Conservation (phyloP, 35 echinoderm and acorn worm species). For the Chiridota heheva region DNA sequence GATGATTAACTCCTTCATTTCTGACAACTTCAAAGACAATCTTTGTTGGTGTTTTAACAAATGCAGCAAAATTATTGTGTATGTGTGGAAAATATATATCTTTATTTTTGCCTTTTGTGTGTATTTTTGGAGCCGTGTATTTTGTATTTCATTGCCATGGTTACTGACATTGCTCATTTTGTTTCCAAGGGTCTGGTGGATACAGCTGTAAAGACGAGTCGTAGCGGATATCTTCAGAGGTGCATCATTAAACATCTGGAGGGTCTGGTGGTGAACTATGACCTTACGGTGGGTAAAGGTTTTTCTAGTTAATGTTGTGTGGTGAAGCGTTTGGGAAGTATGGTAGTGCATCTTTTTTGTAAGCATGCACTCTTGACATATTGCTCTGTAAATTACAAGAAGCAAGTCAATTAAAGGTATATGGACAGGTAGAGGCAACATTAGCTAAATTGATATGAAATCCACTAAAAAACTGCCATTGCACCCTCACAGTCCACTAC, state of each 20-base stretch:
- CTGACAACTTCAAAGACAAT: too few relatives aligned
- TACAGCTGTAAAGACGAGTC: constrained; percentile 96
- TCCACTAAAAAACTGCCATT: too few relatives aligned
- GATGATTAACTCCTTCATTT: too few relatives aligned
- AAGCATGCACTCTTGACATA: too few relatives aligned
- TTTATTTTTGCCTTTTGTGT: not conserved
- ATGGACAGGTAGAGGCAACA: too few relatives aligned
- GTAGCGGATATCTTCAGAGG: constrained; percentile 93
- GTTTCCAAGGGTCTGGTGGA: constrained; percentile 84
- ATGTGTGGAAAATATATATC: not conserved
- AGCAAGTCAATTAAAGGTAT: too few relatives aligned
- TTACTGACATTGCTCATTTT: too few relatives aligned
- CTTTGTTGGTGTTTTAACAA: too few relatives aligned
- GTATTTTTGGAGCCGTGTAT: not conserved
- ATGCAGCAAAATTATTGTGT: too few relatives aligned
- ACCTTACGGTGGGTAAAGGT: constrained; percentile 72
- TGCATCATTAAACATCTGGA: constrained; percentile 98
- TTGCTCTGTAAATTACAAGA: too few relatives aligned
- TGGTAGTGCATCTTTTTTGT: not conserved
- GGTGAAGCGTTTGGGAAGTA: not conserved
- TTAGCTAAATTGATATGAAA: too few relatives aligned
- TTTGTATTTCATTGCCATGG: not conserved
- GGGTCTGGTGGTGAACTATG: constrained; percentile 92
- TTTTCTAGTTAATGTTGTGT: not conserved
- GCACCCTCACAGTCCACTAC: too few relatives aligned